Evolutionary conservation across 2,888 invertebrate genomes (phyloP).

Genomic region (Micropterix aruncella): DNA sequence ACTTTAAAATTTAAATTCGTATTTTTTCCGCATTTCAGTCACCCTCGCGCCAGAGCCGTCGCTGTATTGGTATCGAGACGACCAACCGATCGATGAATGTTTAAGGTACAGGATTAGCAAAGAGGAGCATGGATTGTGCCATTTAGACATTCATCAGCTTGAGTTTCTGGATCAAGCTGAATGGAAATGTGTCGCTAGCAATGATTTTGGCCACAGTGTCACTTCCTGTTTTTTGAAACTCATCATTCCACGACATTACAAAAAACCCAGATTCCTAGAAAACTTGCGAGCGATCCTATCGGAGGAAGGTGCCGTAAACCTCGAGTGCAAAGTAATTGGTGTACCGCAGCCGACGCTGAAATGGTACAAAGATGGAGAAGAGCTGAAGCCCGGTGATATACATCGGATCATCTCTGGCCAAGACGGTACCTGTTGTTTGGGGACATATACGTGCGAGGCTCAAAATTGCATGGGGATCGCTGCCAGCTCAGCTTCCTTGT

Average conservation of each 20-base stretch:
- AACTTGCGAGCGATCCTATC: constrained; percentile 73
- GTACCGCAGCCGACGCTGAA: constrained; percentile 81
- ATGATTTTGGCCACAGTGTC: constrained; percentile 79
- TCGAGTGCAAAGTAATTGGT: constrained; percentile 87
- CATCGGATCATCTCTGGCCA: constrained; percentile 82
- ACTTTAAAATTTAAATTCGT: constrained; percentile 2
- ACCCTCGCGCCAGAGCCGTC: constrained; percentile 68
- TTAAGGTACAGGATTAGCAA: constrained; percentile 50
- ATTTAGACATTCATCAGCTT: constrained; percentile 55
- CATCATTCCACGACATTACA: constrained; percentile 75
- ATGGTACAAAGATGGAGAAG: constrained; percentile 87
- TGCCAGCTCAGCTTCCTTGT: constrained; percentile 74
- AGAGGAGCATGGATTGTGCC: constrained; percentile 58
- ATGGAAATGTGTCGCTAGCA: constrained; percentile 84
- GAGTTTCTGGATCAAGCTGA: constrained; percentile 81
- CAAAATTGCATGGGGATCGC: constrained; percentile 84
- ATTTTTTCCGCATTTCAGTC: constrained; percentile 27
- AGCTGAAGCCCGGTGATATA: constrained; percentile 81
- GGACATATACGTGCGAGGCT: constrained; percentile 84
- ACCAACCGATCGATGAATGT: constrained; percentile 55
- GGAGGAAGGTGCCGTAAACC: constrained; percentile 79
- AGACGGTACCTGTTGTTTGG: constrained; percentile 80
- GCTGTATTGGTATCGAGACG: constrained; percentile 80
- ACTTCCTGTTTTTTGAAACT: constrained; percentile 78
- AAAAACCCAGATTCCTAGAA: constrained; percentile 78